phyloP scores from a whole-genome alignment of 1,140 invertebrate species.

The Nylanderia fulva region DNA sequence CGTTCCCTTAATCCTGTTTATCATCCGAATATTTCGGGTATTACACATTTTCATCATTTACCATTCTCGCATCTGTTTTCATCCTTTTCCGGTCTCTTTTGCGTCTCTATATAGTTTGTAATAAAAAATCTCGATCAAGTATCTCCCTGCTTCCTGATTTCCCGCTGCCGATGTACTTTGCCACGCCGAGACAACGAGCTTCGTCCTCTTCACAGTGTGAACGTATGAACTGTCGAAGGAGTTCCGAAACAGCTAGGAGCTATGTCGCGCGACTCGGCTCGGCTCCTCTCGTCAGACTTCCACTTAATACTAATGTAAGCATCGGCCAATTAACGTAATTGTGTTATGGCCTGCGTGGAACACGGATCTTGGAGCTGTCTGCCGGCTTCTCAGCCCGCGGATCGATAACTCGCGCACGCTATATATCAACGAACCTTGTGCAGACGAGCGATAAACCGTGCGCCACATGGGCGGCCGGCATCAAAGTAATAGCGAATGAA shows the following conservation, averaged over 20 bases:
- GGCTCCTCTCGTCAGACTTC: conserved; percentile 63
- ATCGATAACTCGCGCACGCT: conserved; percentile 63
- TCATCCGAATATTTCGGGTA: conserved; percentile 9
- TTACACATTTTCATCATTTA: neutral
- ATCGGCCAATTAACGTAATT: conserved; percentile 76
- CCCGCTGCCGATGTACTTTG: neutral
- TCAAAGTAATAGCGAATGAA: conserved; percentile 32
- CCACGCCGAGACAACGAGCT: neutral
- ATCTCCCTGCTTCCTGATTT: neutral
- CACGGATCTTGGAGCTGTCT: conserved; percentile 43
- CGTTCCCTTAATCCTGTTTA: conserved; percentile 40
- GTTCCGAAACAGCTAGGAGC: conserved; percentile 41
- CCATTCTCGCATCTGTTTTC: neutral
- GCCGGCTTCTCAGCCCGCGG: conserved; percentile 48
- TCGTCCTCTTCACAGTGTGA: conserved; percentile 4
- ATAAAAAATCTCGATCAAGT: neutral
- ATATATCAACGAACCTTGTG: conserved; percentile 7
- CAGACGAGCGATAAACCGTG: conserved; percentile 38
- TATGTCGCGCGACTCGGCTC: conserved; percentile 3
- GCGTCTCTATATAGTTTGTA: neutral
- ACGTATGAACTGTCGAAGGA: conserved; percentile 50
- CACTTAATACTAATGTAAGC: conserved; percentile 75
- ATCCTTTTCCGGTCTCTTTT: neutral
- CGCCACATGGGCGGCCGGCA: neutral
- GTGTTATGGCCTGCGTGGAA: conserved; percentile 62